phyloP scores from a whole-genome alignment of 1,140 invertebrate genomes.

The Zaprionus kolodkinae region DNA sequence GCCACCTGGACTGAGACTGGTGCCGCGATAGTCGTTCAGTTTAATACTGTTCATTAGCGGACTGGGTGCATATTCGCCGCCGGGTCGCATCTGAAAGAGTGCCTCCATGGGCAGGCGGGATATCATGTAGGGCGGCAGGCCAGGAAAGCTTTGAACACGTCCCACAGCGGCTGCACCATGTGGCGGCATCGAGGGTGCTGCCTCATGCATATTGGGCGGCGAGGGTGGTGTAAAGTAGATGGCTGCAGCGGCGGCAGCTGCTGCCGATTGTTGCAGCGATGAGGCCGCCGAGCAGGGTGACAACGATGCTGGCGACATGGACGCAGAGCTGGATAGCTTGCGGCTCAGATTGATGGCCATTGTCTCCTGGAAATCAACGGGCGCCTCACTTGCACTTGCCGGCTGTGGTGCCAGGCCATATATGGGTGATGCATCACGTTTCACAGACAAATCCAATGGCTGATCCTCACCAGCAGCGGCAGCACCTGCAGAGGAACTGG shows the following conservation, averaged over 20 bases:
- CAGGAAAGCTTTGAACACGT: conserved; percentile 71
- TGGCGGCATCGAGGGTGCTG: conserved; percentile 60
- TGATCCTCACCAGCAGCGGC: conserved; percentile 87
- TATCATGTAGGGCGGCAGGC: conserved; percentile 82
- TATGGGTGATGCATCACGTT: conserved; percentile 87
- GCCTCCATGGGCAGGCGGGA: conserved; percentile 87
- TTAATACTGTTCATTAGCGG: conserved; percentile 86
- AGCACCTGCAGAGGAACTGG: conserved; percentile 5
- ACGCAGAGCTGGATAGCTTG: conserved; percentile 86
- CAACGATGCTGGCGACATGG: conserved; percentile 70
- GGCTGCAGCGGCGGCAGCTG: conserved; percentile 68
- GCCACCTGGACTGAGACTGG: conserved; percentile 87
- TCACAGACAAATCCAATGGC: conserved; percentile 95
- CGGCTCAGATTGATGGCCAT: conserved; percentile 89
- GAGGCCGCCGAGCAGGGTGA: conserved; percentile 85
- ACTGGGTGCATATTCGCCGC: conserved; percentile 85
- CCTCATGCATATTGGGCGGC: conserved; percentile 84
- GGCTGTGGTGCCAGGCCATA: conserved; percentile 84
- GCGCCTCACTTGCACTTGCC: conserved; percentile 25
- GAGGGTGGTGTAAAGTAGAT: conserved; percentile 65
- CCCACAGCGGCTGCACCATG: conserved; percentile 35
- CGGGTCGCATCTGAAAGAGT: conserved; percentile 86
- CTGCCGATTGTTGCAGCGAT: conserved; percentile 38
- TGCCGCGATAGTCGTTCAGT: conserved; percentile 84
- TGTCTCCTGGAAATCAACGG: conserved; percentile 83